A percentile compares a stretch with the other conserved stretches of the same genome.
These are phyloP conservation scores for Geodia barretti DNA, from an alignment of 37 sponge, comb jelly and placozoan genomes.

Conservation along the genomic window DNA sequence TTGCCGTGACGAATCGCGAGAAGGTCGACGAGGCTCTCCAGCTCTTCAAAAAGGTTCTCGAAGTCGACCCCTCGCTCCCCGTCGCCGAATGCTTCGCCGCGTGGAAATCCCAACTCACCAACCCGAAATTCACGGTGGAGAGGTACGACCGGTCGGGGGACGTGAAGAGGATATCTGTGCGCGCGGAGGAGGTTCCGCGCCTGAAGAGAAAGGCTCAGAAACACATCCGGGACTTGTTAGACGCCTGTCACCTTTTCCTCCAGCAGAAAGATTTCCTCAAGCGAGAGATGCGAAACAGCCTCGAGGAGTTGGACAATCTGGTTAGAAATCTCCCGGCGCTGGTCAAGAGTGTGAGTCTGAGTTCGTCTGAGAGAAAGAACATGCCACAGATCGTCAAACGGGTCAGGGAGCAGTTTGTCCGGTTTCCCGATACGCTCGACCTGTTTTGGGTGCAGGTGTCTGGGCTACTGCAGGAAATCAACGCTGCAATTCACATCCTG, in stretches of 20 bases:
- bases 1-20: conserved; percentile 34
- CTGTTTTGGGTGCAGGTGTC: conserved; percentile 30
- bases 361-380: conserved; percentile 18
- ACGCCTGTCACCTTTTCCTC: conserved; percentile 38
- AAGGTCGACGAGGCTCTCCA: conserved; percentile 40
- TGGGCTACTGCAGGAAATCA: conserved; percentile 33
- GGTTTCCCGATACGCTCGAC: conserved; percentile 27
- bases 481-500: conserved; percentile 22
- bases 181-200: conserved; percentile 29
- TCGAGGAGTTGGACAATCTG: conserved; percentile 6
- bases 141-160: not conserved
- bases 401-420: conserved; percentile 23
- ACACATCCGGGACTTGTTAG: conserved; percentile 36
- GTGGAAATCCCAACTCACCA: conserved; percentile 26
- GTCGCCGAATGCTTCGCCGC: conserved; percentile 18
- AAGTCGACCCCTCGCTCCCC: conserved; percentile 4
- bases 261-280: conserved; percentile 41
- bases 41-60: conserved; percentile 24
- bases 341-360: conserved; percentile 12
- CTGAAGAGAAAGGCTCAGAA: conserved; percentile 39
- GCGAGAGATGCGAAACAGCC: conserved; percentile 1
- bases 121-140: conserved; percentile 23
- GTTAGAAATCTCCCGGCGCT: conserved; percentile 8
- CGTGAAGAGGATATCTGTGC: conserved; percentile 26
- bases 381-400: not conserved